phyloP scores from a whole-genome alignment of 2,113 vertebrate species.

The Taurulus bubalis region DNA sequence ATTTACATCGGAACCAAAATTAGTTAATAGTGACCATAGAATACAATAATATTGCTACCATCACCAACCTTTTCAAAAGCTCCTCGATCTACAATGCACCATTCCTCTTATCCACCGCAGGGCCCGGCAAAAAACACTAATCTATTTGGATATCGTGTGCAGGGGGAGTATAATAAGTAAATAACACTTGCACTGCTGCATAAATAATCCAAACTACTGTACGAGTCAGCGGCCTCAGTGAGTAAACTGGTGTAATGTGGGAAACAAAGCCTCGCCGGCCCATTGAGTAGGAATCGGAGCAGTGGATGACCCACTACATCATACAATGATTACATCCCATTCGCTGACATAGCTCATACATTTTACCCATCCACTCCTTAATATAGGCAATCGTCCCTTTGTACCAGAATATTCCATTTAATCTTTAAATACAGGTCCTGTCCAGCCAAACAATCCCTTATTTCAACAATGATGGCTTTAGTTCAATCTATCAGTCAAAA shows the following conservation, averaged over 20 bases:
- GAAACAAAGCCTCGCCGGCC: not conserved
- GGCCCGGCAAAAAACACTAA: slow-evolving; percentile 25
- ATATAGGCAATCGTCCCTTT: slow-evolving; percentile 42
- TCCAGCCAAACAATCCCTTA: slow-evolving; percentile 2
- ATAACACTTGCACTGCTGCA: slow-evolving; percentile 17
- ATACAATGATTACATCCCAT: slow-evolving; percentile 2
- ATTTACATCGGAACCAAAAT: slow-evolving; percentile 80
- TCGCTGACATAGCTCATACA: not conserved
- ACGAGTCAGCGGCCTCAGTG: not conserved
- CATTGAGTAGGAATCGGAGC: not conserved
- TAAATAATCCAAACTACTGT: slow-evolving; percentile 24
- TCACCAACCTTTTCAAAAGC: no score
- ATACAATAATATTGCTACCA: slow-evolving; percentile 68
- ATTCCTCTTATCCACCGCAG: not conserved
- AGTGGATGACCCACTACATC: slow-evolving; percentile 7
- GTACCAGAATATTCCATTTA: slow-evolving; percentile 23
- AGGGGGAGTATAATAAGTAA: not conserved
- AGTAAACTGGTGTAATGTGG: not conserved
- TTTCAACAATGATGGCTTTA: slow-evolving; percentile 8
- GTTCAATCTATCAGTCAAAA: slow-evolving; percentile 8
- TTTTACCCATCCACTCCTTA: slow-evolving; percentile 21
- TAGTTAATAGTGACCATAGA: slow-evolving; percentile 67
- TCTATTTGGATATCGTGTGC: not conserved
- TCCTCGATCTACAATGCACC: slow-evolving; percentile 50
- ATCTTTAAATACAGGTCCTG: slow-evolving; percentile 21